Evolutionary conservation across 35 echinoderm and acorn worm genomes (phyloP), one percentile per base, ranked within the genome.

Genomic region (Heliocidaris erythrogramma): DNA sequence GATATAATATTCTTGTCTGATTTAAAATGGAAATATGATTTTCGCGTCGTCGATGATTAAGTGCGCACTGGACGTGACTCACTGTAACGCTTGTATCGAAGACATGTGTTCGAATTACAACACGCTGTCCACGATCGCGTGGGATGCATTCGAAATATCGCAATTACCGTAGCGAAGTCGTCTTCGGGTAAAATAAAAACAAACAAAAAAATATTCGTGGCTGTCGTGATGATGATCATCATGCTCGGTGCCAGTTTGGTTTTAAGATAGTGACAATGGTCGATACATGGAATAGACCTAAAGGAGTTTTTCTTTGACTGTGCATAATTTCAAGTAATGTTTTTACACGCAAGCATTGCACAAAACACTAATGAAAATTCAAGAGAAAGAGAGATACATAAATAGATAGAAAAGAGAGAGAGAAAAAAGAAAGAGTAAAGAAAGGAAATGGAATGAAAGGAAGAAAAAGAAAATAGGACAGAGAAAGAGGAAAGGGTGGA

Each of bases 41-140:
- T 89, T 89, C 87, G 47, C 47, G 47, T 48, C 87, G 87, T 47
- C 65, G 65, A 47, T 89, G 87, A 89, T 89, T 32, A 48, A 89
- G 31, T 89, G 87, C 47, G 31, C 32, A 47, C 14, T n/a, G 31
- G 30, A 32, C 87, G 31, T 89, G 87, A 89, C 87, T 89, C 87
- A 89, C 87, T 89, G 87, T 89, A 42, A 31, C 87, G 87, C 87
- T 47, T 89, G 87, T 89, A 89, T 47, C 87, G 13, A 89, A 89
- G 30, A 89, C 87, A 89, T 48, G 87, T 89, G 87, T 89, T 89
- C 87, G 87, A 89, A 48, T 89, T 89, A 89, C 87, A 89, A 89
- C 87, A 89, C 87, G 87, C 47, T 89, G 87, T 89, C 32, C 29
- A 89, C 87, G 87, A 48, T 89, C 30, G 87, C 47, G 87, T 78